Percentiles rank a stretch among this genome's conserved stretches.
Evolutionary conservation across 2,797 vertebrate genomes (phyloP).

Genomic region (Triplophysa yarkandensis): DNA sequence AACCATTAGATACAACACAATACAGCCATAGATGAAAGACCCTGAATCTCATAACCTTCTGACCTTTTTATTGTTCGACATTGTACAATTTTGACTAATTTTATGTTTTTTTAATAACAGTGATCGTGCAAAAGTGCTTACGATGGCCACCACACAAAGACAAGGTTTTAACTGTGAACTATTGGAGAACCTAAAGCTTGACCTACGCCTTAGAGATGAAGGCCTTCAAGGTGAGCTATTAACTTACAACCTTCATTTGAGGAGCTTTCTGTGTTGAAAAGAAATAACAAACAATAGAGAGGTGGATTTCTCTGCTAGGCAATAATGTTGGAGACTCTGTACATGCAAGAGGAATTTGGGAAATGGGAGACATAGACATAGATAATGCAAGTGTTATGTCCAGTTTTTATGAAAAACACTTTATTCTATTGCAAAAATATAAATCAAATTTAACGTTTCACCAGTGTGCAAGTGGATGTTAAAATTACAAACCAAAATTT

Average conservation of each 20-base stretch:
- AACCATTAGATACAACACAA: conserved; percentile 33
- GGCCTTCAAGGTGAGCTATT: conserved; percentile 61
- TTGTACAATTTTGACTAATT: conserved; percentile 62
- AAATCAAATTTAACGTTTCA: neutral
- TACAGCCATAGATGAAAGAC: conserved; percentile 64
- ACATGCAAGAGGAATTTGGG: neutral
- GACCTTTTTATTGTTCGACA: conserved; percentile 69
- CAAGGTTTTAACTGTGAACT: conserved; percentile 67
- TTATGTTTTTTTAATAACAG: conserved; percentile 53
- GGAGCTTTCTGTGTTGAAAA: conserved; percentile 46
- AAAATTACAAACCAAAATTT: too few species aligned
- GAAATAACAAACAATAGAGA: neutral
- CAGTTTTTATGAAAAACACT: neutral
- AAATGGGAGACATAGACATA: neutral
- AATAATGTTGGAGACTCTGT: neutral
- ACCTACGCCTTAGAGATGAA: conserved; percentile 63
- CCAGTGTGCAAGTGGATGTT: neutral
- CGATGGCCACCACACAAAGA: conserved; percentile 66
- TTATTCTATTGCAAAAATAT: neutral
- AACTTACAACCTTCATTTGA: conserved; percentile 70
- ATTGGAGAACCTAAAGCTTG: conserved; percentile 67
- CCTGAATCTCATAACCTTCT: conserved; percentile 60
- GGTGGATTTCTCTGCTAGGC: neutral
- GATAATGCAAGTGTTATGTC: neutral
- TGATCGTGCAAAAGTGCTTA: conserved; percentile 61